Evolutionary conservation across 2,113 vertebrate species (phyloP), one percentile per base, ranked within the genome.

Genomic region (Chionodraco myersi): DNA sequence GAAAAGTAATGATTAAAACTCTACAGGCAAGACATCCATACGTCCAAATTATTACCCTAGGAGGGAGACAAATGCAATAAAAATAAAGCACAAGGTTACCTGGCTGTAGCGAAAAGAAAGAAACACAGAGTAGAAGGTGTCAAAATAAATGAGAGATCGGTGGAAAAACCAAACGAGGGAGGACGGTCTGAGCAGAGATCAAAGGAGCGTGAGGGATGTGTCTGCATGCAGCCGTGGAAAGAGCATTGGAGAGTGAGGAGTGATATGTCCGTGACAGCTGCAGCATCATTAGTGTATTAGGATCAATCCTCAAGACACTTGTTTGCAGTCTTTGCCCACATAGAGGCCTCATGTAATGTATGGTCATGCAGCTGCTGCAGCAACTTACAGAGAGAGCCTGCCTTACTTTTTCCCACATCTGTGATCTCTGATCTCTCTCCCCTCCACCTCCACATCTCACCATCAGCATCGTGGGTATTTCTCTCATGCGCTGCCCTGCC

Each of bases 241-340:
- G 72, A 82, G 75, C 74, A 57, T 14, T 5, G 69, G 73, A 70
- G 82, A 84, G 77, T 23, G 79, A 79, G 82, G 86, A 92, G 85
- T 87, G 88, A 93, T 84, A 69, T 80, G 86, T 88, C 75, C 21
- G 64, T 83, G 90, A 92, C 93, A 92, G 91, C 93, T 91, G 92
- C 86, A 79, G 87, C 86, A 92, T 94, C 89, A 92, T 93, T 93
- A 92, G 92, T 83, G 88, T 48, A 91, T 94, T 82, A 89, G 82
- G 84, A 91, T 91, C 91, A 86, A 89, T 88, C 84, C 90, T 90
- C 85, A 1, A 74, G 79, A 79, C 83, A 82, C 87, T 83, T 91
- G 83, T 83, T 93, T 88, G 87, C 77, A 62, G 78, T 73, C 81
- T 79, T 65, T 77, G 80, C 60, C 23, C 62, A 56, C 47, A 52